These are phyloP conservation scores for Tiliacea aurago DNA, from an alignment of 2,888 invertebrate species.

Conservation along the genomic window DNA sequence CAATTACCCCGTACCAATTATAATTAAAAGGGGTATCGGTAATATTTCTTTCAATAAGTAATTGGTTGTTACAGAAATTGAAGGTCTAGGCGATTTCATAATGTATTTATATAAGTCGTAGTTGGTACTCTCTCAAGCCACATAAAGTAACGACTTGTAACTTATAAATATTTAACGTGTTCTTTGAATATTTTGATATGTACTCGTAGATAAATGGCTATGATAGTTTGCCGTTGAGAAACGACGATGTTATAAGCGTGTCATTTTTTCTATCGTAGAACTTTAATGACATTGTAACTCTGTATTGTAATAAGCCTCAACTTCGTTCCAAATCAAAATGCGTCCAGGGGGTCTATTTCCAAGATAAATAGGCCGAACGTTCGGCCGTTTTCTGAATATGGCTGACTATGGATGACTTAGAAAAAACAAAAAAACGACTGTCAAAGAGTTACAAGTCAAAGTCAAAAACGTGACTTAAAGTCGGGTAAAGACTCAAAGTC, in stretches of 20 bases:
- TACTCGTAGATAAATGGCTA: constrained; percentile 5
- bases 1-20: constrained; percentile 47
- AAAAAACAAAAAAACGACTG: too few species aligned
- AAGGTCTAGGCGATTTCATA: constrained; percentile 13
- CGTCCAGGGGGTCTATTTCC: background rate
- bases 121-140: constrained; percentile 20
- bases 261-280: background rate
- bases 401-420: too few species aligned
- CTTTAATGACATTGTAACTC: constrained; percentile 5
- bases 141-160: constrained; percentile 32
- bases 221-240: constrained; percentile 19
- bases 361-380: too few species aligned
- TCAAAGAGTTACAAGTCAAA: too few species aligned
- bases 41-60: constrained; percentile 43
- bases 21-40: constrained; percentile 39
- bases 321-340: constrained; percentile 9
- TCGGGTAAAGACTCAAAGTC: too few species aligned
- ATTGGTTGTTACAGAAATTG: constrained; percentile 28
- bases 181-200: constrained; percentile 12
- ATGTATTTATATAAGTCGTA: constrained; percentile 10
- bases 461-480: too few species aligned
- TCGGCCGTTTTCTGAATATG: too few species aligned
- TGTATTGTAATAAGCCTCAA: background rate
- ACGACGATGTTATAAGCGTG: background rate
- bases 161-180: constrained; percentile 43